phyloP scores from a whole-genome alignment of 2,888 invertebrate species.

The Lasioglossum lativentre region DNA sequence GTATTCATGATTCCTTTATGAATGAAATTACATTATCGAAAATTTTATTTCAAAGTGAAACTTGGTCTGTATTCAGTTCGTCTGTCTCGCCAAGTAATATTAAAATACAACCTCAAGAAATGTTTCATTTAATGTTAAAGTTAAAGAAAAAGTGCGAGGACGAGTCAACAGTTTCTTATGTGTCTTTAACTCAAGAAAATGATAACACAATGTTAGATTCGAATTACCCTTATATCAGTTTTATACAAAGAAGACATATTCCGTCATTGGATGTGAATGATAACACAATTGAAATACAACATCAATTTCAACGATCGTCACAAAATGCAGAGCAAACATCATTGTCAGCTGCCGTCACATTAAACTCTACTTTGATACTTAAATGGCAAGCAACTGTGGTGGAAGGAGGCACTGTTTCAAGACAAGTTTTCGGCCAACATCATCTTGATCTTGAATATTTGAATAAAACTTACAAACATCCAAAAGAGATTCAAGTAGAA shows the following conservation, averaged over 20 bases:
- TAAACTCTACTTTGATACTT: constrained; percentile 82
- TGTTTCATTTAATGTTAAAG: constrained; percentile 86
- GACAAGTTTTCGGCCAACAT: constrained; percentile 89
- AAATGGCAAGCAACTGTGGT: constrained; percentile 86
- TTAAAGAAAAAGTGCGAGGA: constrained; percentile 79
- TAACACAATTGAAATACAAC: constrained; percentile 66
- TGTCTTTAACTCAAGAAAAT: constrained; percentile 77
- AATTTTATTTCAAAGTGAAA: constrained; percentile 87
- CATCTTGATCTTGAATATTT: constrained; percentile 88
- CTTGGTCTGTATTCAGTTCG: constrained; percentile 86
- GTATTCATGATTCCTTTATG: constrained; percentile 87
- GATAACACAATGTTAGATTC: constrained; percentile 73
- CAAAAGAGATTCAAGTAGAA: constrained; percentile 80
- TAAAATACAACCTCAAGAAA: constrained; percentile 85
- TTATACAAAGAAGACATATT: constrained; percentile 84
- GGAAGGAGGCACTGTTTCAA: constrained; percentile 86
- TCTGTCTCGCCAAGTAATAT: constrained; percentile 80
- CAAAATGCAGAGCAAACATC: constrained; percentile 63
- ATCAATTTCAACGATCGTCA: constrained; percentile 54
- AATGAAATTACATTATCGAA: constrained; percentile 87
- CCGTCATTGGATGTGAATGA: constrained; percentile 73
- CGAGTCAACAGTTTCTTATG: constrained; percentile 80
- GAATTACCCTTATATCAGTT: constrained; percentile 84
- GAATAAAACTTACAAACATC: constrained; percentile 86
- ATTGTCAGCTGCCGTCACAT: constrained; percentile 71